Evolutionary conservation across 2,888 invertebrate species (phyloP).

Genomic region (Synanthedon myopaeformis): DNA sequence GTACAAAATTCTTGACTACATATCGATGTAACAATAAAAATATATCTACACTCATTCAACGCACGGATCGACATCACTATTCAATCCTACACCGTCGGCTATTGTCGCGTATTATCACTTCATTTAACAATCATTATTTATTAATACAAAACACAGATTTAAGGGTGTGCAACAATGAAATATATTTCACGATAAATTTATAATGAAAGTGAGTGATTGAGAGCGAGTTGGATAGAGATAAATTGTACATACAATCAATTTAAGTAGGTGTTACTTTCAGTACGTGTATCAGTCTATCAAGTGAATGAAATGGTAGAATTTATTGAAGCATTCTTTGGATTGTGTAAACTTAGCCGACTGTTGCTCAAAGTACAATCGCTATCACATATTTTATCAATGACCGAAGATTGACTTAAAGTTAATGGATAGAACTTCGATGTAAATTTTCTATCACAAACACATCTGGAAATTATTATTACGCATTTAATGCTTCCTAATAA

Average conservation of each 20-base stretch:
- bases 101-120: conserved; percentile 56
- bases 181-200: conserved; percentile 29
- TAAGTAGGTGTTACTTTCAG: conserved; percentile 3
- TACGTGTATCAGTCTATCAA: neutral
- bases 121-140: conserved; percentile 45
- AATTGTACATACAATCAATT: conserved; percentile 20
- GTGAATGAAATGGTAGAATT: conserved; percentile 5
- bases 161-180: conserved; percentile 37
- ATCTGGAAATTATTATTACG: too few species aligned
- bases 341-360: neutral
- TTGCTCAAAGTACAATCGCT: neutral
- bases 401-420: neutral
- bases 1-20: too few species aligned
- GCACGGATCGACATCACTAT: conserved; percentile 17
- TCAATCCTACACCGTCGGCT: conserved; percentile 19
- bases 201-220: neutral
- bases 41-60: too few species aligned
- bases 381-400: neutral
- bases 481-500: too few species aligned
- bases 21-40: too few species aligned
- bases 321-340: neutral
- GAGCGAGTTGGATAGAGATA: conserved; percentile 16
- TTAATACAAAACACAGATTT: conserved; percentile 44
- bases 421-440: too few species aligned
- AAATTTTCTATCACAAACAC: too few species aligned